These are phyloP conservation scores for Crenichthys baileyi DNA, from an alignment of 2,797 vertebrate species.

Conservation along the genomic window DNA sequence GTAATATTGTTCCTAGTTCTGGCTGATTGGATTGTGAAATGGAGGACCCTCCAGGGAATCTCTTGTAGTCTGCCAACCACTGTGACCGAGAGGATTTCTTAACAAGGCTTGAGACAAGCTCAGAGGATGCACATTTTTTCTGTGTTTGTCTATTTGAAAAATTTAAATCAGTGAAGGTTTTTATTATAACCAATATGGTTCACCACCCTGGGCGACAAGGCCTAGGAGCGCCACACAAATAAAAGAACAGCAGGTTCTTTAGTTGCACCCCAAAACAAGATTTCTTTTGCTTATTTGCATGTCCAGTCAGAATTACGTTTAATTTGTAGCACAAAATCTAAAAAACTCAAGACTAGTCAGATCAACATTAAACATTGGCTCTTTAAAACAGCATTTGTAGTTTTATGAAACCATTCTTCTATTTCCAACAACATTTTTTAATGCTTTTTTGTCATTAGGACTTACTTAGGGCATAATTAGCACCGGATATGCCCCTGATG, in stretches of 20 bases:
- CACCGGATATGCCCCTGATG: too few relatives aligned
- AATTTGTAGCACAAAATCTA: not conserved
- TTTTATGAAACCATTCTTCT: not conserved
- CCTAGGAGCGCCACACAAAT: not conserved
- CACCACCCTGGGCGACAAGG: not conserved
- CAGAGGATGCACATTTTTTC: slow-evolving; percentile 33
- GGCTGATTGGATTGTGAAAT: slow-evolving; percentile 80
- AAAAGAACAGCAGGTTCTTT: not conserved
- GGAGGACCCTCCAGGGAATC: slow-evolving; percentile 73
- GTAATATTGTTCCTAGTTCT: slow-evolving; percentile 80
- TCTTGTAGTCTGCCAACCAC: slow-evolving; percentile 76
- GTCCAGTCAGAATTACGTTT: not conserved
- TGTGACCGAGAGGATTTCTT: slow-evolving; percentile 69
- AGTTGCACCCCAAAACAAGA: not conserved
- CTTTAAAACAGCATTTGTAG: not conserved
- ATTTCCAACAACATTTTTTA: not conserved
- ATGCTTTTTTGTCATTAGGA: not conserved
- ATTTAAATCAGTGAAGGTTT: slow-evolving; percentile 11
- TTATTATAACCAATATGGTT: not conserved
- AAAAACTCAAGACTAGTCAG: not conserved
- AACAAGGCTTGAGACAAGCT: slow-evolving; percentile 57
- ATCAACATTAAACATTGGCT: not conserved
- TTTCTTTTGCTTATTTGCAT: not conserved
- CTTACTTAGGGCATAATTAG: not conserved
- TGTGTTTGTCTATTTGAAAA: slow-evolving; percentile 45